Conservation (phyloP, 2,888 invertebrate species). For the Amaurobius ferox region DNA sequence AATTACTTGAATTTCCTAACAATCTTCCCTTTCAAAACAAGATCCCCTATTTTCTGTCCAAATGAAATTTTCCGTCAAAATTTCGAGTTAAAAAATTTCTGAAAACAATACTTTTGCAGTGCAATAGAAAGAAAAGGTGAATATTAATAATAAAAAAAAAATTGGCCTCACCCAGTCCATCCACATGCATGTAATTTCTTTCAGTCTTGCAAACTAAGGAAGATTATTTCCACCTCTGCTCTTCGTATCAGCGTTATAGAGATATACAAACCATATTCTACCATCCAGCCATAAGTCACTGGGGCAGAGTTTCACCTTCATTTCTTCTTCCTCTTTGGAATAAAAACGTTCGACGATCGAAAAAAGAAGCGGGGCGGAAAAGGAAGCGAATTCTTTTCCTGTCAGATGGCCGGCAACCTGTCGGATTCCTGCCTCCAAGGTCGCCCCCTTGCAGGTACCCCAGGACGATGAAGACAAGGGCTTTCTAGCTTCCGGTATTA, state of each 20-base stretch:
- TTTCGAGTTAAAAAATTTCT: too few species aligned
- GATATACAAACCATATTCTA: background rate
- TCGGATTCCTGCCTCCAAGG: constrained; percentile 9
- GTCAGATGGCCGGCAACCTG: constrained; percentile 5
- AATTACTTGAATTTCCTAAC: too few species aligned
- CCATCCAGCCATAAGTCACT: background rate
- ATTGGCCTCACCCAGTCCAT: too few species aligned
- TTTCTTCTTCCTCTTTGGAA: background rate
- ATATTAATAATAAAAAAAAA: too few species aligned
- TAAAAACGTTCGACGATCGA: background rate
- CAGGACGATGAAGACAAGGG: background rate
- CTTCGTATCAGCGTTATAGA: background rate
- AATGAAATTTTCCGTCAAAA: too few species aligned
- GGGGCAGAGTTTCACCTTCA: constrained; percentile 10
- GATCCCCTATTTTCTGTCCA: too few species aligned
- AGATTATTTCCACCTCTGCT: too few species aligned
- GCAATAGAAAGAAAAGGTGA: too few species aligned
- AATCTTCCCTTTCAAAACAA: too few species aligned
- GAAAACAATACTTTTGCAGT: too few species aligned
- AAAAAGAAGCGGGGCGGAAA: background rate
- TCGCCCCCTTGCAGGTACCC: background rate
- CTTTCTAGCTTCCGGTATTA: constrained; percentile 11
- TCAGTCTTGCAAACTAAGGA: too few species aligned
- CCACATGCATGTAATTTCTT: too few species aligned
- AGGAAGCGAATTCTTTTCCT: constrained; percentile 6